Conservation (phyloP, 2,888 invertebrate species). For the Hydrotaea cyrtoneurina region DNA sequence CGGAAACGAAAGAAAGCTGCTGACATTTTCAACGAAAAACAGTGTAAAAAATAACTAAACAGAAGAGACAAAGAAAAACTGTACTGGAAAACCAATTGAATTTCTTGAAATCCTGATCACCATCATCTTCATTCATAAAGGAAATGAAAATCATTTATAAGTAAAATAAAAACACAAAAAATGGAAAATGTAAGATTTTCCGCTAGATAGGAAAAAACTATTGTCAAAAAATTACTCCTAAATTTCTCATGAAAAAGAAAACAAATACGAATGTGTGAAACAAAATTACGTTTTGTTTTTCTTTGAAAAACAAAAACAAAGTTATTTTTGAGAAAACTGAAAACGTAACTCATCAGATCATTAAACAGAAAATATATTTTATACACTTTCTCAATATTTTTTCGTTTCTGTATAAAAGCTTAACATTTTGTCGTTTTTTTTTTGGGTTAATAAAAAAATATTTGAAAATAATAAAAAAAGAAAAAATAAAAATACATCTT, state of each 20-base stretch:
- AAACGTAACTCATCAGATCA: constrained; percentile 31
- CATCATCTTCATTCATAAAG: constrained; percentile 7
- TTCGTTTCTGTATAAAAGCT: constrained; percentile 65
- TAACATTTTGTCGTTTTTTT: constrained; percentile 64
- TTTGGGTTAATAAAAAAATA: constrained; percentile 43
- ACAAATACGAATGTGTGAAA: constrained; percentile 70
- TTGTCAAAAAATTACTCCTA: constrained; percentile 30
- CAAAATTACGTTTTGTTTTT: constrained; percentile 43
- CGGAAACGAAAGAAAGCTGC: constrained; percentile 12
- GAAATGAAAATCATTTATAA: background rate
- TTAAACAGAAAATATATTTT: constrained; percentile 42
- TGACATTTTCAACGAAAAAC: background rate
- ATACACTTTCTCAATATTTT: constrained; percentile 34
- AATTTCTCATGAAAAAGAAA: constrained; percentile 44
- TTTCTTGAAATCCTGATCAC: background rate
- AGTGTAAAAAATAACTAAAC: background rate
- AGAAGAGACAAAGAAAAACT: constrained; percentile 33
- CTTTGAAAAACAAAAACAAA: constrained; percentile 28
- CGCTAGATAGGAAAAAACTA: too few species aligned
- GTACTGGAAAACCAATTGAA: constrained; percentile 25
- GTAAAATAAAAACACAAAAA: constrained; percentile 29
- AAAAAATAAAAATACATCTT: background rate
- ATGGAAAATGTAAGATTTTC: constrained; percentile 41
- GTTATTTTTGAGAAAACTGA: constrained; percentile 24
- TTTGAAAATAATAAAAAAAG: constrained; percentile 31